phyloP scores from a whole-genome alignment of 2,888 invertebrate species.

The Chrysotoxum bicinctum region DNA sequence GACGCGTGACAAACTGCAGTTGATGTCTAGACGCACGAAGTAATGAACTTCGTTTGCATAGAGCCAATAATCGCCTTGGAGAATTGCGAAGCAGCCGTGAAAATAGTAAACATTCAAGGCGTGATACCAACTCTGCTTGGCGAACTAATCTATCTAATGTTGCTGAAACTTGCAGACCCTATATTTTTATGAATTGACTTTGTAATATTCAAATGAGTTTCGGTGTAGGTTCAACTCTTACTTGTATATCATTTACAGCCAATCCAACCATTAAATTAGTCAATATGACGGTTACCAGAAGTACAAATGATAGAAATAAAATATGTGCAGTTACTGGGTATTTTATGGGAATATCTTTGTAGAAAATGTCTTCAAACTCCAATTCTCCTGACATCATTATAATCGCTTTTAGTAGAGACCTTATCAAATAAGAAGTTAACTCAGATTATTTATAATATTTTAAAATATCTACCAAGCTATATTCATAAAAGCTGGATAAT shows the following conservation, averaged over 20 bases:
- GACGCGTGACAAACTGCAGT: slow-evolving; percentile 88
- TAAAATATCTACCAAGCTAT: slow-evolving; percentile 80
- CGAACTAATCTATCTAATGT: slow-evolving; percentile 90
- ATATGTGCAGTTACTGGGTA: slow-evolving; percentile 89
- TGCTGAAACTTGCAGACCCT: slow-evolving; percentile 89
- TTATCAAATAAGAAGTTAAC: slow-evolving; percentile 23
- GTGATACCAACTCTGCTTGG: slow-evolving; percentile 91
- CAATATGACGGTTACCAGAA: slow-evolving; percentile 90
- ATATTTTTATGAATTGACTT: not conserved
- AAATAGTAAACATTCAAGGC: slow-evolving; percentile 91
- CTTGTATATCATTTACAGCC: slow-evolving; percentile 91
- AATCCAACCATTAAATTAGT: slow-evolving; percentile 92
- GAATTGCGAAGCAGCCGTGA: slow-evolving; percentile 87
- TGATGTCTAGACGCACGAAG: slow-evolving; percentile 89
- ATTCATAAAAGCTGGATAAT: slow-evolving; percentile 87
- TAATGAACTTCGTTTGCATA: slow-evolving; percentile 88
- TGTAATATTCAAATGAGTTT: not conserved
- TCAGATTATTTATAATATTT: too few relatives aligned
- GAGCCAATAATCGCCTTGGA: slow-evolving; percentile 85
- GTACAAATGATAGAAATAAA: slow-evolving; percentile 89
- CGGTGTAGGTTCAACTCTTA: slow-evolving; percentile 78
- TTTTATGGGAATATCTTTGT: slow-evolving; percentile 84
- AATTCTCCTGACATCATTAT: slow-evolving; percentile 95
- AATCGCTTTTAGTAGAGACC: slow-evolving; percentile 87
- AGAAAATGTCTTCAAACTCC: slow-evolving; percentile 93